Percentiles rank a stretch among this genome's conserved stretches.
These are phyloP conservation scores for Cervus canadensis DNA, from an alignment of 2,113 vertebrate species.

Conservation along the genomic window DNA sequence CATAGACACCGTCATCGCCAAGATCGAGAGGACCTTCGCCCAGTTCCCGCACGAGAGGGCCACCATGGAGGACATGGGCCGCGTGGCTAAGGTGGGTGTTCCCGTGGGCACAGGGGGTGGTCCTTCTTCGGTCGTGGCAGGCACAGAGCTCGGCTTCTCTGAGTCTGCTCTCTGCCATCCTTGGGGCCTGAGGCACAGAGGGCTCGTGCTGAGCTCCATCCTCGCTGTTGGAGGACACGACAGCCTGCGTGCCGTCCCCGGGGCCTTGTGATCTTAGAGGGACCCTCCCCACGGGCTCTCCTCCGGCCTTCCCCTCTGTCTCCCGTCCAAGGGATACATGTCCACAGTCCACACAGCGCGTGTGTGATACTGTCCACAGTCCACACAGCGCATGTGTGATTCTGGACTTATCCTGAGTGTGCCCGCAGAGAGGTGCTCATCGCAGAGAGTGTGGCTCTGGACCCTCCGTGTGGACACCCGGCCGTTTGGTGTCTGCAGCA, in stretches of 20 bases:
- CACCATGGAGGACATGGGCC: constrained; percentile 92
- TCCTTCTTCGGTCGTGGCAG: rapidly evolving
- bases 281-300: neutral
- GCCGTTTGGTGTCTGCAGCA: neutral
- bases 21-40: constrained; percentile 91
- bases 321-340: rapidly evolving
- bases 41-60: constrained; percentile 94
- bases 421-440: rapidly evolving
- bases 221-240: rapidly evolving
- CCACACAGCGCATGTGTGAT: neutral
- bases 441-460: rapidly evolving
- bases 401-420: neutral
- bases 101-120: neutral
- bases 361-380: neutral
- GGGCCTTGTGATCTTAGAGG: neutral
- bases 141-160: rapidly evolving
- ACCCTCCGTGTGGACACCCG: rapidly evolving
- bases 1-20: constrained; percentile 91
- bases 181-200: neutral
- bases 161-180: rapidly evolving
- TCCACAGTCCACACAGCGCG: neutral
- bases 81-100: constrained; percentile 91
- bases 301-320: neutral
- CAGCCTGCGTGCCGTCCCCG: rapidly evolving
- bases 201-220: rapidly evolving